Evolutionary conservation across 2,888 invertebrate genomes (phyloP).

Genomic region (Anticlea derivata): DNA sequence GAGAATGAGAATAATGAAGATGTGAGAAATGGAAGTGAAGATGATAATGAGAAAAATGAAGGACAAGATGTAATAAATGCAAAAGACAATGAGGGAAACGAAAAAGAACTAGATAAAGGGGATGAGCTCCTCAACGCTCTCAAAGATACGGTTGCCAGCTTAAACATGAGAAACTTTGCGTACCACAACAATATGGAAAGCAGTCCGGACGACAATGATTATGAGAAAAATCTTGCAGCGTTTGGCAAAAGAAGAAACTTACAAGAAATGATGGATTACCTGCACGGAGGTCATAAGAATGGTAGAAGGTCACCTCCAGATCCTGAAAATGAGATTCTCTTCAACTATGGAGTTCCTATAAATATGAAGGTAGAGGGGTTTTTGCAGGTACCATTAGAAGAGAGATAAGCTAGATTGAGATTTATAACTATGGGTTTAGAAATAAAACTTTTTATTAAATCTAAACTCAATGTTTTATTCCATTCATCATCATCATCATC

Average conservation of each 20-base stretch:
- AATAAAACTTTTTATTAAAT: neutral
- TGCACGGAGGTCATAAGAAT: neutral
- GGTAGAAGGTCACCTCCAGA: slow-evolving; percentile 20
- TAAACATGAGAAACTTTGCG: slow-evolving; percentile 39
- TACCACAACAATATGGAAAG: slow-evolving; percentile 42
- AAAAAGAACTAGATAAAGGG: neutral
- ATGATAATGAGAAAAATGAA: neutral
- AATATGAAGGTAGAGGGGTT: slow-evolving; percentile 56
- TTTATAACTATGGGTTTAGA: too few species aligned
- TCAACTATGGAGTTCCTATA: slow-evolving; percentile 60
- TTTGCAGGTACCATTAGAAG: slow-evolving; percentile 45
- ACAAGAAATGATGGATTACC: slow-evolving; percentile 14
- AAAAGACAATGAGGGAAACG: neutral
- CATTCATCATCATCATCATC: too few species aligned
- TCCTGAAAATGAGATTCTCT: slow-evolving; percentile 44
- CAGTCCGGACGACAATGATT: slow-evolving; percentile 36
- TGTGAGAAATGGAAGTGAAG: too few species aligned
- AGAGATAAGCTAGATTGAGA: neutral
- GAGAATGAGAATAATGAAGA: neutral
- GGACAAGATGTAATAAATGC: neutral
- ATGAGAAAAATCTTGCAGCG: slow-evolving; percentile 43
- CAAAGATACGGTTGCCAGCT: slow-evolving; percentile 1
- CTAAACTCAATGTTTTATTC: neutral
- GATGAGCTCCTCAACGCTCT: slow-evolving; percentile 1
- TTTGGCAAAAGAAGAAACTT: slow-evolving; percentile 36